Conservation (phyloP, 2,113 vertebrate genomes). For the Cyphomyrus plagiostoma region DNA sequence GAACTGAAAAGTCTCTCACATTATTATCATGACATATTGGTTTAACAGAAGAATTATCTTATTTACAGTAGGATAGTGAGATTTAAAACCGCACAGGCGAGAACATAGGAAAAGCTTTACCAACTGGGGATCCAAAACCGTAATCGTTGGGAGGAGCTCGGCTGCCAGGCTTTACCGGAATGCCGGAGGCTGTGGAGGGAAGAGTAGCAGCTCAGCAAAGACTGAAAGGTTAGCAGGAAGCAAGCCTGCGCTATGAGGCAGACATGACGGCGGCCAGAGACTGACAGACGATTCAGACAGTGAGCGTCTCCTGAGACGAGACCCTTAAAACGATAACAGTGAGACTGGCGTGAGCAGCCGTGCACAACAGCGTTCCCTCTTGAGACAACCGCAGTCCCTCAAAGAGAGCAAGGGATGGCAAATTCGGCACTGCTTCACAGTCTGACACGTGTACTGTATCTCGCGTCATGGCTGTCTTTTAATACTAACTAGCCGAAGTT, state of each 20-base stretch:
- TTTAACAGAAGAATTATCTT: neutral
- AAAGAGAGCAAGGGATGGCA: neutral
- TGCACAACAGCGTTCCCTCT: neutral
- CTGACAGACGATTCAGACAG: neutral
- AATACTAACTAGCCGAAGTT: neutral
- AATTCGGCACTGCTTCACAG: neutral
- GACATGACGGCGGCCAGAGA: neutral
- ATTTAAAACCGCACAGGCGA: neutral
- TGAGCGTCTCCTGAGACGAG: neutral
- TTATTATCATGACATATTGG: neutral
- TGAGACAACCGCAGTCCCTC: neutral
- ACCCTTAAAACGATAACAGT: neutral
- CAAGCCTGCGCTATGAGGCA: neutral
- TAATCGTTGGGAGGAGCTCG: constrained; percentile 54
- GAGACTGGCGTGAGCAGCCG: neutral
- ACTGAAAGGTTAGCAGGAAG: neutral
- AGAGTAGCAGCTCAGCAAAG: neutral
- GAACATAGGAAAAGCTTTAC: constrained; percentile 57
- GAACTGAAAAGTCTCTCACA: neutral
- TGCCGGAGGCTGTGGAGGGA: constrained; percentile 68
- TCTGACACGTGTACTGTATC: neutral
- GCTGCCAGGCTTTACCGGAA: constrained; percentile 68
- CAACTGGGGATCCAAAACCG: constrained; percentile 64
- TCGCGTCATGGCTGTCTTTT: neutral
- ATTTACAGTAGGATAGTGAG: neutral